phyloP scores from a whole-genome alignment of 2,888 invertebrate species.

The Willowsia nigromaculata region DNA sequence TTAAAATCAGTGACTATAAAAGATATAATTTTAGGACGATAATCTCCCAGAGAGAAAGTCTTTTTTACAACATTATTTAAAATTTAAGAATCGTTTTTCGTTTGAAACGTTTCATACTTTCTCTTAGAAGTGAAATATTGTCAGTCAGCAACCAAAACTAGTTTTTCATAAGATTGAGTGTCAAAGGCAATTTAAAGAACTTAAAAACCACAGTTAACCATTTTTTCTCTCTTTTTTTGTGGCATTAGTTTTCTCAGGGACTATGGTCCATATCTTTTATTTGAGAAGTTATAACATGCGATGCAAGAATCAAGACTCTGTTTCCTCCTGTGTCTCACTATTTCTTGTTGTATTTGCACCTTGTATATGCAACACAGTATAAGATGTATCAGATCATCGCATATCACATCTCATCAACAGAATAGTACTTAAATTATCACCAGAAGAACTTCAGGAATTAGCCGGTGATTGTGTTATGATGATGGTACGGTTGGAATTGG shows the following conservation, averaged over 20 bases:
- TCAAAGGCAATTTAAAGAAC: not conserved
- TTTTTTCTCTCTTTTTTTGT: not conserved
- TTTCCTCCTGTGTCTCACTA: not conserved
- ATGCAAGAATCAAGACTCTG: not conserved
- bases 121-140: no score
- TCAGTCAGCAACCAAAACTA: no score
- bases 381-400: not conserved
- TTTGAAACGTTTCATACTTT: no score
- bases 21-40: no score
- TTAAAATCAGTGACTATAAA: no score
- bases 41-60: no score
- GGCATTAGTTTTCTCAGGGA: not conserved
- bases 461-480: slow-evolving; percentile 48
- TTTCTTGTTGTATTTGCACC: not conserved
- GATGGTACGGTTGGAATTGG: slow-evolving; percentile 41
- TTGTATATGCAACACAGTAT: not conserved
- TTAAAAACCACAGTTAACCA: not conserved
- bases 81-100: no score
- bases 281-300: not conserved
- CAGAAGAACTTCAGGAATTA: not conserved
- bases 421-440: not conserved
- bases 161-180: no score
- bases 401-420: not conserved
- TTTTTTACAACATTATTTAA: no score
- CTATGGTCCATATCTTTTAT: not conserved